Evolutionary conservation across 2,888 invertebrate genomes (phyloP).

Genomic region (Trichogramma dendrolimi): DNA sequence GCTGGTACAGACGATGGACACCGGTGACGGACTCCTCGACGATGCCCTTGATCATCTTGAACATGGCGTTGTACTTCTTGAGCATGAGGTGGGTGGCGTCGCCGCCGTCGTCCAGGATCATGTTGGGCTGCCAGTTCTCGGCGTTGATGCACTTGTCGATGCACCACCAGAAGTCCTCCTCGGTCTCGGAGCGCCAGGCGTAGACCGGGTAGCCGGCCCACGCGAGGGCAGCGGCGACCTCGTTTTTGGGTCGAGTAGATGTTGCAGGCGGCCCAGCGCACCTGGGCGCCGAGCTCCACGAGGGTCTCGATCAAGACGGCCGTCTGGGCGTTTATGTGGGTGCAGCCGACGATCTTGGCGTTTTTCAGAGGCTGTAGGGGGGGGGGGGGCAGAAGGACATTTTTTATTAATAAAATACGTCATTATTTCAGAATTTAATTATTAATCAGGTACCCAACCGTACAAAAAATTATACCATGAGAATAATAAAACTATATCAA

Average conservation of each 20-base stretch:
- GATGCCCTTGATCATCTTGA: slow-evolving; percentile 89
- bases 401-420: too few species aligned
- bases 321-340: slow-evolving; percentile 97
- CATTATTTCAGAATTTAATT: too few species aligned
- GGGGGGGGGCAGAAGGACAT: background rate
- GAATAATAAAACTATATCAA: too few species aligned
- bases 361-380: slow-evolving; percentile 71
- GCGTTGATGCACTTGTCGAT: slow-evolving; percentile 92
- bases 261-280: slow-evolving; percentile 96
- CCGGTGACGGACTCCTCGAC: slow-evolving; percentile 98
- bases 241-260: slow-evolving; percentile 99
- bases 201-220: slow-evolving; percentile 86
- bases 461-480: too few species aligned
- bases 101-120: slow-evolving; percentile 96
- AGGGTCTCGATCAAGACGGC: slow-evolving; percentile 91
- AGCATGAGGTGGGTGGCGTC: slow-evolving; percentile 95
- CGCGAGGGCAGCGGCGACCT: slow-evolving; percentile 92
- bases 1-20: slow-evolving; percentile 93
- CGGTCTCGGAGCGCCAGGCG: slow-evolving; percentile 96
- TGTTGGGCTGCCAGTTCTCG: slow-evolving; percentile 94
- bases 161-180: slow-evolving; percentile 99
- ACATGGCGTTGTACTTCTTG: slow-evolving; percentile 89
- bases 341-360: slow-evolving; percentile 95
- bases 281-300: slow-evolving; percentile 81
- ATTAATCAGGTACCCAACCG: too few species aligned